Conservation (phyloP, 2,888 invertebrate genomes). For the Drosophila ezoana region DNA sequence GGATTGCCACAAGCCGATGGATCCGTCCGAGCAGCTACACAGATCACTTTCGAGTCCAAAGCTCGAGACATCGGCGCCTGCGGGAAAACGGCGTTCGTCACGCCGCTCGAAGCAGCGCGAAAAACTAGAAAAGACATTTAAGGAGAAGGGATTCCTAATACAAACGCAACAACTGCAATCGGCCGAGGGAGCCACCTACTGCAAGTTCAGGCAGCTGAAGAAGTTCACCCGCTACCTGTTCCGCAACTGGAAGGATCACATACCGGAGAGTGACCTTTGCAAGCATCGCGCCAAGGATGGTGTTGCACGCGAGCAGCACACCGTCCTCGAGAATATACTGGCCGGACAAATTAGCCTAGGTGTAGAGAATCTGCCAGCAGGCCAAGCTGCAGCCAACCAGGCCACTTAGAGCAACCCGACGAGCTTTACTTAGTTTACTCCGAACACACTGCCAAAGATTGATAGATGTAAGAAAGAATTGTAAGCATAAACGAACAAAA, state of each 20-base stretch:
- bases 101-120: conserved; percentile 93
- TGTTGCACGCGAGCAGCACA: conserved; percentile 26
- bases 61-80: conserved; percentile 14
- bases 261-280: conserved; percentile 87
- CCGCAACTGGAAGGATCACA: conserved; percentile 96
- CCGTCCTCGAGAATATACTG: conserved; percentile 53
- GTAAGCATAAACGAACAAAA: not conserved
- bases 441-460: conserved; percentile 72
- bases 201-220: conserved; percentile 95
- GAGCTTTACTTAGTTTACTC: conserved; percentile 20
- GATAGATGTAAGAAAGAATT: conserved; percentile 48
- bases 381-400: conserved; percentile 25
- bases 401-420: conserved; percentile 18
- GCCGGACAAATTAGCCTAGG: conserved; percentile 44
- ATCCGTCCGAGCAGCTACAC: conserved; percentile 19
- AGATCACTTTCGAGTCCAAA: conserved; percentile 16
- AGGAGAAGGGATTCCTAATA: conserved; percentile 96
- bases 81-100: conserved; percentile 90
- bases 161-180: conserved; percentile 97
- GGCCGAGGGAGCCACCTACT: conserved; percentile 96
- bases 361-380: conserved; percentile 33
- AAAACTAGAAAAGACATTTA: conserved; percentile 95
- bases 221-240: conserved; percentile 96
- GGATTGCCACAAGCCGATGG: conserved; percentile 36
- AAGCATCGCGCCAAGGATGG: conserved; percentile 43